These are phyloP conservation scores for Triplophysa tibetana DNA, from an alignment of 2,113 vertebrate species.

Conservation along the genomic window DNA sequence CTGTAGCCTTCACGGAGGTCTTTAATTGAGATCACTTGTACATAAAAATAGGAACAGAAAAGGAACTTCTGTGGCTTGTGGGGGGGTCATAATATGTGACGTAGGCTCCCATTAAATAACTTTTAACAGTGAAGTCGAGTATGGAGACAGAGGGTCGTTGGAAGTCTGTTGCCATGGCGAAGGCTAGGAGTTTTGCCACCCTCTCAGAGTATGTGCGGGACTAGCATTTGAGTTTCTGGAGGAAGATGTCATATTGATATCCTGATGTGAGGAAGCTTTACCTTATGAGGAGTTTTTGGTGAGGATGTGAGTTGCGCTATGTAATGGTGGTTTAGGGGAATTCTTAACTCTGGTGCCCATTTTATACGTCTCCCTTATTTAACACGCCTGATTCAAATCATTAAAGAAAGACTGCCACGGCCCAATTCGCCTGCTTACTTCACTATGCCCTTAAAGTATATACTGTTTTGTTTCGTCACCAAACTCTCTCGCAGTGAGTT, in stretches of 20 bases:
- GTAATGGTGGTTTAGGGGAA: too few species aligned
- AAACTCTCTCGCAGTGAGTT: too few species aligned
- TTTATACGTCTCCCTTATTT: too few species aligned
- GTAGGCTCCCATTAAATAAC: slow-evolving; percentile 73
- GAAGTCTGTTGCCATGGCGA: slow-evolving; percentile 8
- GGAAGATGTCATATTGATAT: not conserved
- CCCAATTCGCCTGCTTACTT: too few species aligned
- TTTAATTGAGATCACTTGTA: slow-evolving; percentile 86
- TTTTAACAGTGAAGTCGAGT: slow-evolving; percentile 65
- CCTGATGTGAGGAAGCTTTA: not conserved
- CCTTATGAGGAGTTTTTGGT: too few species aligned
- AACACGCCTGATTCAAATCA: too few species aligned
- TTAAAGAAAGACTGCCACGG: too few species aligned
- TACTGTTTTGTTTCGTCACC: too few species aligned
- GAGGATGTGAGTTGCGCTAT: too few species aligned
- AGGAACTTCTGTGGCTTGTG: slow-evolving; percentile 77
- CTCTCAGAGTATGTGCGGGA: not conserved
- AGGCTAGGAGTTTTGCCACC: not conserved
- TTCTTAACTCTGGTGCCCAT: too few species aligned
- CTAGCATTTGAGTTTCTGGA: not conserved
- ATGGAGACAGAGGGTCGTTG: not conserved
- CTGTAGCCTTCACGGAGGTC: slow-evolving; percentile 82
- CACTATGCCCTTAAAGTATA: too few species aligned
- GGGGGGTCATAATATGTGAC: slow-evolving; percentile 72
- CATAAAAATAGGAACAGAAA: slow-evolving; percentile 80